These are phyloP conservation scores for Chascanopsetta lugubris DNA, from an alignment of 2,113 vertebrate species.

Conservation along the genomic window DNA sequence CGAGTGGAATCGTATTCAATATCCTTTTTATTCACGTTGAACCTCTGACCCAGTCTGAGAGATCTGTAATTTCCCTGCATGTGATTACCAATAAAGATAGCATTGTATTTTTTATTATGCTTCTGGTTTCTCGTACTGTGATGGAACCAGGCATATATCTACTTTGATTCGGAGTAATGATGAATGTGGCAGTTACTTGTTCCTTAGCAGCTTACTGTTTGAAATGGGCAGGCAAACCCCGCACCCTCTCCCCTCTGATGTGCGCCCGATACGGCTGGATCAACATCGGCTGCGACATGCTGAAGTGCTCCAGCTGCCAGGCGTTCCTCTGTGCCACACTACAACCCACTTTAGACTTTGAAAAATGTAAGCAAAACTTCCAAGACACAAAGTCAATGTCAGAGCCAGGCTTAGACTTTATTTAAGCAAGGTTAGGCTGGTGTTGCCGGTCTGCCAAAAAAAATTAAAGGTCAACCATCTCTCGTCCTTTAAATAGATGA, in stretches of 20 bases:
- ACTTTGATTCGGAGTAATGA: not conserved
- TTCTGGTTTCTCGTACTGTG: too few relatives aligned
- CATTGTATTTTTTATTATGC: not conserved
- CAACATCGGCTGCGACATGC: slow-evolving; percentile 88
- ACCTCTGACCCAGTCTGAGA: not conserved
- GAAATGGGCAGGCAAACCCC: slow-evolving; percentile 93
- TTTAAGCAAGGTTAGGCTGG: slow-evolving; percentile 11
- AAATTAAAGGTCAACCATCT: not conserved
- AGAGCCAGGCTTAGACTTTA: not conserved
- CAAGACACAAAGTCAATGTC: not conserved
- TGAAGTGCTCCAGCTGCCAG: slow-evolving; percentile 93
- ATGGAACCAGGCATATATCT: not conserved
- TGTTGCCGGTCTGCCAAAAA: slow-evolving; percentile 4
- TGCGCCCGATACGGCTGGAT: slow-evolving; percentile 92
- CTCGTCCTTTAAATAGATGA: slow-evolving; percentile 81
- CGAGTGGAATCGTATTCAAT: slow-evolving; percentile 94
- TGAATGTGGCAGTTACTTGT: slow-evolving; percentile 13
- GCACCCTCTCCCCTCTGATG: slow-evolving; percentile 85
- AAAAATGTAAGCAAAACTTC: slow-evolving; percentile 84
- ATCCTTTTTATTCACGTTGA: slow-evolving; percentile 84
- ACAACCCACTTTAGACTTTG: slow-evolving; percentile 85
- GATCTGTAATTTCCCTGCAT: not conserved
- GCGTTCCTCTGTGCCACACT: slow-evolving; percentile 89
- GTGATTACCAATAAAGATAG: not conserved
- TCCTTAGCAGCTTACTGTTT: slow-evolving; percentile 88